Evolutionary conservation across 2,888 invertebrate genomes (phyloP), one percentile per base, ranked within the genome.

Genomic region (Tubiluchus corallicola): DNA sequence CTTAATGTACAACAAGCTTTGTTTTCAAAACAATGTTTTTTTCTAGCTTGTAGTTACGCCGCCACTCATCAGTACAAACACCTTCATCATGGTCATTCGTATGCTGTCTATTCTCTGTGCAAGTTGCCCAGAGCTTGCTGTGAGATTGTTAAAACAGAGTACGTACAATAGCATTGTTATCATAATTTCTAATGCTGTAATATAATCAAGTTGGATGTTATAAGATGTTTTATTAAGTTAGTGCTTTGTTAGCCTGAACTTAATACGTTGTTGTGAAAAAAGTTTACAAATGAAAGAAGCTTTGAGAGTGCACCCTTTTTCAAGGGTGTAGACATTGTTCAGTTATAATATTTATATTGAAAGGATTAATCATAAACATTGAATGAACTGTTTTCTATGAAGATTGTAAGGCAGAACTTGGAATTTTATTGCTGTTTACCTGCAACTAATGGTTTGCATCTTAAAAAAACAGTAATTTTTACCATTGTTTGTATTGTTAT

Each of bases 61-160:
- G 39, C 82, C 92, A n/a, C 75, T 92, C 49, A 79, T 96, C 49
- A 90, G 85, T 55, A 85, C 88, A 44, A 79, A 79, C 45, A 92
- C 92, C 40, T 96, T 96, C 68, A 90, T 92, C 59, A 87, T 87
- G 54, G 90, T 96, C 48, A 75, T 98, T 55, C 75, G 94, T 49
- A 88, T 96, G 81, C 68, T 98, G 63, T 87, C 90, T 61, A 77
- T 88, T 56, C 85, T 94, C 83, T 94, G 94, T 65, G 78, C 80
- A 53, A 83, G 82, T 60, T 94, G 92, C 66, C 88, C 92, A 17
- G 84, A 87, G 65, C 71, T 96, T 56, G 92, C 94, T 43, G 78
- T 90, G 48, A 77, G 82, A 17, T 70, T 96, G 48, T 73, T 94
- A 50, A 82, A 85, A 65, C 85, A 90, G 60, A 90, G 67, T 67